Base-by-base conservation (phyloP, 30 jellyfish, hydroid and myxozoan genomes). In the Mastigias papua region DNA sequence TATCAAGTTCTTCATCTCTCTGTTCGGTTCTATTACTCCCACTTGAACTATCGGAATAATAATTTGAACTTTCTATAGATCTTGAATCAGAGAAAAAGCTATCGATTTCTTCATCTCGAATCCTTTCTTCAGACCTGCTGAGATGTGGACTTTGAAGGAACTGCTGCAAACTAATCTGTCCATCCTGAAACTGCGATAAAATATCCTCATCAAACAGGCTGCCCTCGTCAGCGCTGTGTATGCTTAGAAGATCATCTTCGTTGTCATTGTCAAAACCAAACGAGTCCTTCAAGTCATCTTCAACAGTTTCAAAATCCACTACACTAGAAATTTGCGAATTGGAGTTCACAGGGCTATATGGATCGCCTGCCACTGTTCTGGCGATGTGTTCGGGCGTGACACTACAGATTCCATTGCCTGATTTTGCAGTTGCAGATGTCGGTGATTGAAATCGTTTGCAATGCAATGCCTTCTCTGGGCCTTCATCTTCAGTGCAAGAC, bases 181-280 rank as follows among this genome's bases (percentile, higher is more conserved):
- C 99, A 67, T 76, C 97, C 78, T 95, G 96, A 63, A 95, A 82
- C 48, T 96, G 97, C 48, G 93, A 91, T 73, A 95, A 49, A 8
- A 95, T 87, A 67, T 89, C 91, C 48, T 95, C 97, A 32, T 78
- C 99, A 51, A 95, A 95, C 46, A 95, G 76, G 37, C 90, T 78
- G 11, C 84, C 95, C 42, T 87, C 93, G 9, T 79, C 93, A n/a
- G 85, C 88, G 31, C 94, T 85, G 3, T 57, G 72, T 13, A 85
- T 23, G 54, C 94, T 75, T 16, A 76, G 15, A 22, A 70, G 28
- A 23, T 76, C 86, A 70, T 86, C 89, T n/a, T 63, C 42, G 35
- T 48, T 46, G 49, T 76, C 89, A 37, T 83, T 62, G 17, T 34
- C 86, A 57, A 83, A 42, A 30, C 57, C 88, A 71, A 83, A 70